Base-by-base conservation (phyloP, 1,140 invertebrate species). In the Lordiphosa mommai region DNA sequence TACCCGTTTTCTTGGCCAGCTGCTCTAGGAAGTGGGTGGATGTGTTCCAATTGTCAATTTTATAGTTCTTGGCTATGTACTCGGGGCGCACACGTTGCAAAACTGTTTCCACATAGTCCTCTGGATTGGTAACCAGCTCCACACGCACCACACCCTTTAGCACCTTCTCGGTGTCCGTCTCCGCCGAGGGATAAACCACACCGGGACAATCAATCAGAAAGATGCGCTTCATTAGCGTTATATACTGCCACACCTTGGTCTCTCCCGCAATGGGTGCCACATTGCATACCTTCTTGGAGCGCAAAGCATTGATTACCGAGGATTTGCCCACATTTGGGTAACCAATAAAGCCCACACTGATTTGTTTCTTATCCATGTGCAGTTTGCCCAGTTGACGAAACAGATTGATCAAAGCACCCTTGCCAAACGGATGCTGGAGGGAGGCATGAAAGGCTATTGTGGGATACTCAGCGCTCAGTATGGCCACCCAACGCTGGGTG, bases 191-290 rank as follows among this genome's bases (percentile, higher is more conserved):
- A 91, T 99, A 98, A 14, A 99, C 99, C 61, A 99, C 95, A 36
- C 98, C 99, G 14, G 99, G 99, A 91, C 98, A 99, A 92, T 99
- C 99, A 66, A 99, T 99, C 3, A 99, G 90, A 87, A 96, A 99
- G 76, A 99, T 99, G 67, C 96, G 92, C 66, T 94, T 94, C 98
- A 99, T 99, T 16, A 99, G 89, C 0, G 98, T 99, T 41, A 99
- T 98, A 87, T 99, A 99, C 88, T 99, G 99, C 99, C 99, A 99
- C 1, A 98, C 96, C 92, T 99, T 99, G 0, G 99, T 99, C 91
- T 99, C 98, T 4, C 99, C 99, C 63, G 99, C 98, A 84, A 99
- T 97, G 4, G 99, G 99, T 7, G 99, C 98, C 2, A 99, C 97
- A 89, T 99, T 99, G 89, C 98, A 99, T 1, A 98, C 97, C 90